phyloP scores from a whole-genome alignment of 2,797 vertebrate genomes.

The Esox masquinongy region DNA sequence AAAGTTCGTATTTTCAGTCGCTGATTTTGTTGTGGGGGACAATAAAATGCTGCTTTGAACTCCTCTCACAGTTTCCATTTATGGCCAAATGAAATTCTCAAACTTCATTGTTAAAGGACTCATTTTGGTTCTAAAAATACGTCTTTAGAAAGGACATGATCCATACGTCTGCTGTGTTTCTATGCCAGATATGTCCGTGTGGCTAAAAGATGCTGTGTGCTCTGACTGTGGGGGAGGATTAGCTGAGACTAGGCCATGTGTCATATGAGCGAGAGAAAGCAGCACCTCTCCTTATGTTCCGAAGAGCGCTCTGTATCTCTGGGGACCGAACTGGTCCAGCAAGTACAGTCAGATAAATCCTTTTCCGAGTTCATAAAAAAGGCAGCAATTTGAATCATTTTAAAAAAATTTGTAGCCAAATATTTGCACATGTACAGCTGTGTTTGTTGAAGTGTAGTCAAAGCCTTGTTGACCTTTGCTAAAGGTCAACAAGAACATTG shows the following conservation, averaged over 20 bases:
- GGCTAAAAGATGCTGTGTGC: slow-evolving; percentile 53
- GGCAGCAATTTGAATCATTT: neutral
- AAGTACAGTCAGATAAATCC: neutral
- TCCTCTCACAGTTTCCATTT: neutral
- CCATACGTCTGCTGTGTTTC: slow-evolving; percentile 37
- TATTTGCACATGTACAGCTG: neutral
- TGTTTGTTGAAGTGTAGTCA: neutral
- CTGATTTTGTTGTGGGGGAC: too few species aligned
- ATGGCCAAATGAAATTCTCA: neutral
- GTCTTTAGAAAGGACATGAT: slow-evolving; percentile 54
- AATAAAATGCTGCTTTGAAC: too few species aligned
- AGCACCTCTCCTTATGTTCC: neutral
- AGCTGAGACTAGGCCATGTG: slow-evolving; percentile 57
- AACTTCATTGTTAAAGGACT: too few species aligned
- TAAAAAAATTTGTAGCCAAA: neutral
- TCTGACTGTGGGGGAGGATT: slow-evolving; percentile 62
- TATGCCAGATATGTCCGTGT: slow-evolving; percentile 57
- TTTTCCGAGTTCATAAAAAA: neutral
- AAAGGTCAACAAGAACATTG: too few species aligned
- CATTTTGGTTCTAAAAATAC: slow-evolving; percentile 1
- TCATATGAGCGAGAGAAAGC: slow-evolving; percentile 3
- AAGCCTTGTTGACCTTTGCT: too few species aligned
- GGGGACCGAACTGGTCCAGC: neutral
- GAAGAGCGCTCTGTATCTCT: neutral
- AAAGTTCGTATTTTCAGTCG: too few species aligned